Conservation (phyloP, 2,888 invertebrate genomes). For the Biston betularia region DNA sequence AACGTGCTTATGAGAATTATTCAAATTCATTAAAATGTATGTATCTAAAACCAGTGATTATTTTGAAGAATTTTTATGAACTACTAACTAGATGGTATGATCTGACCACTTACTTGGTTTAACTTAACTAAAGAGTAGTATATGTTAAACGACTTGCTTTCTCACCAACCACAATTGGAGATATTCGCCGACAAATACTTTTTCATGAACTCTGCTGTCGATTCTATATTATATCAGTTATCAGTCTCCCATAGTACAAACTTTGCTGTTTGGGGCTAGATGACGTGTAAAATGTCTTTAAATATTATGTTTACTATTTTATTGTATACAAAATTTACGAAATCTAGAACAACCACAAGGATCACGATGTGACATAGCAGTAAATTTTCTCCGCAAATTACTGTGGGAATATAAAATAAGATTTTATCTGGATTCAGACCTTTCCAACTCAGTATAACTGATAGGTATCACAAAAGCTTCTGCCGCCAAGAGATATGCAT, state of each 20-base stretch:
- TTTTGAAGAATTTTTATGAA: background rate
- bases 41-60: slow-evolving; percentile 2
- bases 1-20: slow-evolving; percentile 11
- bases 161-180: no score
- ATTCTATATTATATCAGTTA: no score
- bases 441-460: slow-evolving; percentile 14
- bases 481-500: background rate
- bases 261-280: no score
- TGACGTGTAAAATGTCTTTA: background rate
- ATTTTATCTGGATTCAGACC: slow-evolving; percentile 21
- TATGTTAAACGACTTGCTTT: no score
- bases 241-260: no score
- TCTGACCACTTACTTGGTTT: no score
- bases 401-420: slow-evolving; percentile 32
- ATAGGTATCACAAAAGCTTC: slow-evolving; percentile 19
- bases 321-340: background rate
- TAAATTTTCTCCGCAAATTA: slow-evolving; percentile 17
- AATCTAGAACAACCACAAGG: slow-evolving; percentile 1
- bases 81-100: no score
- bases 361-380: slow-evolving; percentile 14
- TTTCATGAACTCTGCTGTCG: no score
- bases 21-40: slow-evolving; percentile 28
- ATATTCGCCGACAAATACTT: no score
- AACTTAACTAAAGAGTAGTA: no score
- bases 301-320: no score